Evolutionary conservation across 2,113 vertebrate genomes (phyloP), one percentile per base, ranked within the genome.

Genomic region (Gavialis gangeticus): DNA sequence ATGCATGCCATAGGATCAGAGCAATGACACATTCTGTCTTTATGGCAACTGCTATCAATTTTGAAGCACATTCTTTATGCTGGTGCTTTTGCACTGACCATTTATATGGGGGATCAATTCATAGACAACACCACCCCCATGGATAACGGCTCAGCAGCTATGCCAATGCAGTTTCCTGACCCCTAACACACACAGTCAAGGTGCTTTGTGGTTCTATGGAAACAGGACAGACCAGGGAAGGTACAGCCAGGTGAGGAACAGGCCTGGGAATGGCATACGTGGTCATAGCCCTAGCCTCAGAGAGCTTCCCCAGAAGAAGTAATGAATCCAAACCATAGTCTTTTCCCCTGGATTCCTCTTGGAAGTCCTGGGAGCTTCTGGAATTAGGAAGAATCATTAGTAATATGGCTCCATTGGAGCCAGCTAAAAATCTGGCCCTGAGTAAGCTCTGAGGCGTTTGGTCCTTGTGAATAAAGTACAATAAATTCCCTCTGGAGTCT

Each of bases 1-100:
- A 79, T 81, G 83, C 71, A 30, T 81, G 91, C 87, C 75, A 88
- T 19, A 15, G 21, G 46, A 22, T 30, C 4, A 87, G 4, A 81
- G 82, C 2, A 3, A 9, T 67, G 83, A 81, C 3, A 19, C 25
- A 80, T 37, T 4, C 22, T 24, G 22, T 71, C 46, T 73, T 46
- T 13, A 88, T 64, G 91, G 59, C 6, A 92, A 18, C 69, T 94
- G 28, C 4, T 71, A 78, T 83, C 37, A 79, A 37, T 64, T 83
- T 85, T 58, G 81, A 73, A 8, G 54, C 56, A 4, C 4, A 11
- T 25, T 82, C n/a, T 76, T 58, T 64, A 13, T 54, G 21, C 69
- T 87, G 86, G 22, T 12, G 46, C 22, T 75, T 89, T 79, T 81
- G 13, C 28, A 79, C 2, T 62, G 46, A 62, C 60, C 62, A 82